Evolutionary conservation across 2,797 vertebrate species (phyloP).

Genomic region (Myripristis jacobus): DNA sequence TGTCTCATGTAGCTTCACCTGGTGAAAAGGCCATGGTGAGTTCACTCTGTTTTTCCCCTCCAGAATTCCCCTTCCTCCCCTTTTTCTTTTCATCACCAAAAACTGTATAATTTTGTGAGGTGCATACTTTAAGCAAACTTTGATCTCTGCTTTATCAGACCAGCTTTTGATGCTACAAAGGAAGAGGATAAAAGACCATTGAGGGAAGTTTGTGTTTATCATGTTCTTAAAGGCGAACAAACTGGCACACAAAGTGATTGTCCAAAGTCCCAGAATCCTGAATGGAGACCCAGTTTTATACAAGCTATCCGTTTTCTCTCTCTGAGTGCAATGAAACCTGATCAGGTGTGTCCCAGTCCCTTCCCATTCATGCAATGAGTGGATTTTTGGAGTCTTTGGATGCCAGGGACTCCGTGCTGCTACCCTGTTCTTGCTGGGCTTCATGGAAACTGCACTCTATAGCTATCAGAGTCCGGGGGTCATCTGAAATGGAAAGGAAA

Average conservation of each 20-base stretch:
- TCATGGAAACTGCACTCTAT: slow-evolving; percentile 88
- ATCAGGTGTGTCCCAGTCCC: neutral
- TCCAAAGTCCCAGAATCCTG: neutral
- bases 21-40: slow-evolving; percentile 1
- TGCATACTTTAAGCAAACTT: neutral
- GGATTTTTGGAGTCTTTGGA: slow-evolving; percentile 68
- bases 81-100: neutral
- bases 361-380: slow-evolving; percentile 66
- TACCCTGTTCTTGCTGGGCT: slow-evolving; percentile 92
- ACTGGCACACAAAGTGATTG: neutral
- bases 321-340: neutral
- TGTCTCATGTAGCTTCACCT: neutral
- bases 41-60: slow-evolving; percentile 22
- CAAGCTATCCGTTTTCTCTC: slow-evolving; percentile 21
- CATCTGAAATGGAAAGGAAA: slow-evolving; percentile 51
- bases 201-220: neutral
- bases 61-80: slow-evolving; percentile 58
- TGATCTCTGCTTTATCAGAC: neutral
- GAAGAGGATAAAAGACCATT: neutral
- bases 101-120: neutral
- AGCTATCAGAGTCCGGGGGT: slow-evolving; percentile 72
- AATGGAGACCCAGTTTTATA: neutral
- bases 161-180: neutral
- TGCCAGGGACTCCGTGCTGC: slow-evolving; percentile 73
- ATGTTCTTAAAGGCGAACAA: neutral